Base-by-base conservation (phyloP, 2,888 invertebrate species). In the Serrognathus titanus region DNA sequence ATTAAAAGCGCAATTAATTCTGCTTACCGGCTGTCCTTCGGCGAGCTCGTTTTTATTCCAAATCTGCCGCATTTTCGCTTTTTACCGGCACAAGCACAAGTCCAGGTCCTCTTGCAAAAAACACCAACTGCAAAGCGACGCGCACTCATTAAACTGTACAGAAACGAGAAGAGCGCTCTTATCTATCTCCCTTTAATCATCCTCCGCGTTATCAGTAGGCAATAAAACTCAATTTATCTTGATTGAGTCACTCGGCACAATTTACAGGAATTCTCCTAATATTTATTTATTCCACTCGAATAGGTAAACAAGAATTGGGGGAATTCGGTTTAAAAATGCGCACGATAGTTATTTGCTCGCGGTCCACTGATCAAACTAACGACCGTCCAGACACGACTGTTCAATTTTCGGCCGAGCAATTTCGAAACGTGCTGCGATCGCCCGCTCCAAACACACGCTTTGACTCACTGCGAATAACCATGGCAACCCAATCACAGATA, bases 401-500 rank as follows among this genome's bases (percentile, higher is more conserved):
- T 31, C 24, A 31, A 31, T 31, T 31, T 31, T 31, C 24, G 24
- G 24, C 4, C 24, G 24, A 31, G 24, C 24, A 31, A 31, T 31
- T 31, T 31, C 24, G 24, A 31, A 31, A 45, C 45, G 45, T 24
- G 45, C 6, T 45, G 45, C 45, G 45, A 16, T 45, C 45, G 24
- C 45, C 45, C 24, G 45, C 12, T 45, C 13, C 20, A 7, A 16
- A 45, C 45, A 45, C 45, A 13, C 37, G 41, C 49, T 54, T 54
- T 54, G 49, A 48, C 49, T 24, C 54, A 49, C 54, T 35, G 41
- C 36, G 54, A 49, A 54, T 54, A 54, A 54, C 54, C 54, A 54
- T 54, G 48, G 54, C 49, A 54, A 54, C 54, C 52, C 47, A 52
- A 46, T 52, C 52, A 47, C 52, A 41, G 46, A 55, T 51, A 51